Base-by-base conservation (phyloP, 1,140 invertebrate species). In the Musca domestica region DNA sequence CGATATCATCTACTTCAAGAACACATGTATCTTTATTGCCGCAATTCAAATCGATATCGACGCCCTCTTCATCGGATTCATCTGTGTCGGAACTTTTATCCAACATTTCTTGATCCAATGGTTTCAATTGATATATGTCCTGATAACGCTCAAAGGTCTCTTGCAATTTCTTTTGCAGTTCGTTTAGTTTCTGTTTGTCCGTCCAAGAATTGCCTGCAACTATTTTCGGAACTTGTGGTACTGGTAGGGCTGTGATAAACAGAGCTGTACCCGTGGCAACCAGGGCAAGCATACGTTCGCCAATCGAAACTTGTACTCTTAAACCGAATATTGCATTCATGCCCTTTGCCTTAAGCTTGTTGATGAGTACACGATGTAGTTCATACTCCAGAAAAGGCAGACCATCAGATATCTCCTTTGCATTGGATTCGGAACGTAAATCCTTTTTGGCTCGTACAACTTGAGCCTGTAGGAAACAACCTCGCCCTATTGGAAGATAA, bases 381-480 rank as follows among this genome's bases (percentile, higher is more conserved):
- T 98, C 96, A 82, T 98, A 98, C 82, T 98, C 95, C 51, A 98
- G 80, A 83, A 98, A 98, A 1, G 96, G 96, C 49, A 98, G 83
- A 67, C 91, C 89, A 82, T 95, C 93, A 5, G 95, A 96, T 67
- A 98, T 93, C 83, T 98, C 95, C 77, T 96, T 92, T 3, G 96
- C 96, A 78, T 93, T 94, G 2, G 91, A 85, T 84, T 98, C 95
- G 2, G 92, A 90, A 58, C 90, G 88, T 9, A 89, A 82, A 73
- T 95, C 94, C 68, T 88, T 88, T 74, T 96, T 92, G 1, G 86
- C 84, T 46, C 95, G 87, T 73, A 90, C 92, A 7, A 95, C 91
- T 71, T 92, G 89, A 1, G 91, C 90, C 74, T 93, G 91, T 68
- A 93, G 85, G 54, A 93, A 86, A 69, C 90, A 90, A 5, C 92